Percentiles rank a stretch among this genome's conserved stretches.
Evolutionary conservation across 30 jellyfish, hydroid and myxozoan species (phyloP).

Genomic region (Catostylus mosaicus): DNA sequence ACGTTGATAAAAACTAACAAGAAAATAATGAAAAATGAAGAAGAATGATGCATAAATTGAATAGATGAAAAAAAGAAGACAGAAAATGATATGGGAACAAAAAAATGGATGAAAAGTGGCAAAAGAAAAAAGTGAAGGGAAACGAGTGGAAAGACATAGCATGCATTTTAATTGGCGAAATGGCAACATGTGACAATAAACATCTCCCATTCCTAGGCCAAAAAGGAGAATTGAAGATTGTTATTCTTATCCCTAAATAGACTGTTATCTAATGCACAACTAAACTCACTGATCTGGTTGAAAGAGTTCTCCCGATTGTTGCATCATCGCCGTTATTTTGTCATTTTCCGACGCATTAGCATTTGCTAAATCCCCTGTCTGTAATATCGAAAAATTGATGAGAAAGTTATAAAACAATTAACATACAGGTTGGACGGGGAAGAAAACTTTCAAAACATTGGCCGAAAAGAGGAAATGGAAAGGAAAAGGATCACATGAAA

Average conservation of each 20-base stretch:
- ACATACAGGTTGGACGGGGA: too few relatives aligned
- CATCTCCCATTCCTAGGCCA: too few relatives aligned
- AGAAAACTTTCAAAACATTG: too few relatives aligned
- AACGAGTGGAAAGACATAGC: background rate
- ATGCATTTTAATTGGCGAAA: background rate
- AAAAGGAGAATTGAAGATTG: too few relatives aligned
- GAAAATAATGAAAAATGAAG: too few relatives aligned
- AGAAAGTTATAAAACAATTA: background rate
- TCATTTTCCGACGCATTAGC: conserved; percentile 98
- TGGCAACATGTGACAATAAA: too few relatives aligned
- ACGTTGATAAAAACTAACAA: too few relatives aligned
- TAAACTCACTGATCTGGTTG: conserved; percentile 80
- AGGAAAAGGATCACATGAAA: too few relatives aligned
- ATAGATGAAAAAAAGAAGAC: background rate
- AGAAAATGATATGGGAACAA: background rate
- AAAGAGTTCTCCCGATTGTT: conserved; percentile 84
- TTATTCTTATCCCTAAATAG: too few relatives aligned
- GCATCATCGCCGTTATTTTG: conserved; percentile 95
- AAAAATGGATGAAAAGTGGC: background rate
- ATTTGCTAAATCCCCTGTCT: conserved; percentile 97
- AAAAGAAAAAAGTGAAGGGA: background rate
- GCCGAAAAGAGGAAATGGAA: too few relatives aligned
- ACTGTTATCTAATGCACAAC: background rate
- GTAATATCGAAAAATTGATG: conserved; percentile 32
- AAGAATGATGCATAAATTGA: background rate